Percentiles rank a stretch among this genome's conserved stretches.
These are phyloP conservation scores for Lethrus apterus DNA, from an alignment of 1,140 invertebrate species.

Conservation along the genomic window DNA sequence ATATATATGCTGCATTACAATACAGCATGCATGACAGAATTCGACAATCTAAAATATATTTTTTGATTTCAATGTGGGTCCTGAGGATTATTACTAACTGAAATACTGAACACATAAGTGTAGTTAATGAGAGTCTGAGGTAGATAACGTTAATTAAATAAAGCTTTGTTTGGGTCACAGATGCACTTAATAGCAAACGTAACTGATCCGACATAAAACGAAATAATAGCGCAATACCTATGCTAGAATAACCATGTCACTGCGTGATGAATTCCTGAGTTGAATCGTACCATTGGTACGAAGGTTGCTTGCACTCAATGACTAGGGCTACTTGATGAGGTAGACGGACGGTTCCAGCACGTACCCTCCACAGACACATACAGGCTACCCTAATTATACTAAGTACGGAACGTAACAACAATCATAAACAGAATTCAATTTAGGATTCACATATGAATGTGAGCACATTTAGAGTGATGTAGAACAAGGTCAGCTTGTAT, in stretches of 20 bases:
- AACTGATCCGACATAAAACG: neutral
- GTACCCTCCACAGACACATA: constrained; percentile 12
- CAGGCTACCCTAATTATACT: constrained; percentile 9
- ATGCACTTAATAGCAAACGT: neutral
- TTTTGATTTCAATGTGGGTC: no score
- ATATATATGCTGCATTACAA: no score
- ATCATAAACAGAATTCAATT: constrained; percentile 9
- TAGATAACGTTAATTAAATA: constrained; percentile 6
- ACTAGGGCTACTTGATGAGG: constrained; percentile 13
- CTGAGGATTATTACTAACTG: constrained; percentile 11
- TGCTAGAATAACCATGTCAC: constrained; percentile 11
- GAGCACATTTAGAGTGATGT: constrained; percentile 10
- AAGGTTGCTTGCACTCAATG: constrained; percentile 14
- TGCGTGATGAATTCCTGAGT: constrained; percentile 13
- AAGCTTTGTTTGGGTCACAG: neutral
- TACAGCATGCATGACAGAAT: no score
- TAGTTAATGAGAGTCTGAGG: neutral
- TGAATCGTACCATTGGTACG: constrained; percentile 10
- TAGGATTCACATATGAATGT: neutral
- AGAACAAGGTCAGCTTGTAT: constrained; percentile 30
- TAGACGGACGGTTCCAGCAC: constrained; percentile 13
- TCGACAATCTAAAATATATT: no score
- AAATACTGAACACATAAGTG: constrained; percentile 12
- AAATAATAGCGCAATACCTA: constrained; percentile 13
- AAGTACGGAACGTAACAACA: constrained; percentile 13